phyloP scores from a whole-genome alignment of 2,888 invertebrate species.

The Thecophora atra region DNA sequence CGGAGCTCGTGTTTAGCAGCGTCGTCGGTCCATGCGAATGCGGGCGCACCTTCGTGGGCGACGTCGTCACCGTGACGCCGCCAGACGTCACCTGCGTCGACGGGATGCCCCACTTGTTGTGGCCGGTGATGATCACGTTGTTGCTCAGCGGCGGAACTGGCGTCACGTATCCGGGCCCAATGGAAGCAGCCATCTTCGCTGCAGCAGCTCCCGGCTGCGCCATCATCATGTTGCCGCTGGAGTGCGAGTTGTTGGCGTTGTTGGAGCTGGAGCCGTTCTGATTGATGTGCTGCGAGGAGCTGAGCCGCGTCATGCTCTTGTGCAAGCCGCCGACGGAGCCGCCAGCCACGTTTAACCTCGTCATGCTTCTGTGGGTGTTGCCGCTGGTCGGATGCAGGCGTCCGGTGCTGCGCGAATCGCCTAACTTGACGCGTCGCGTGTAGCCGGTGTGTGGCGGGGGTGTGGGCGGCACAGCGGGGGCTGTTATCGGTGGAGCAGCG shows the following conservation, averaged over 20 bases:
- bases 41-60: slow-evolving; percentile 68
- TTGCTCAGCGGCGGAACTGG: slow-evolving; percentile 66
- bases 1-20: slow-evolving; percentile 62
- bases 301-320: slow-evolving; percentile 83
- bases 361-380: slow-evolving; percentile 81
- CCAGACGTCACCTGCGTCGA: slow-evolving; percentile 66
- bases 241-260: slow-evolving; percentile 50
- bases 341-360: slow-evolving; percentile 77
- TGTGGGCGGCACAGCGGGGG: slow-evolving; percentile 51
- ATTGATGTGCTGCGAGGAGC: slow-evolving; percentile 81
- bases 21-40: slow-evolving; percentile 69
- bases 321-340: slow-evolving; percentile 82
- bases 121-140: slow-evolving; percentile 68
- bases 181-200: slow-evolving; percentile 48
- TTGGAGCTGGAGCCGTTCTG: slow-evolving; percentile 63
- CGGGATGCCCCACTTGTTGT: slow-evolving; percentile 68
- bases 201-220: slow-evolving; percentile 55
- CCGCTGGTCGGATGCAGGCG: slow-evolving; percentile 76
- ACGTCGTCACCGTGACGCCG: slow-evolving; percentile 74
- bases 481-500: neutral
- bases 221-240: slow-evolving; percentile 59
- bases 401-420: slow-evolving; percentile 80
- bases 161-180: slow-evolving; percentile 60
- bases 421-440: slow-evolving; percentile 73
- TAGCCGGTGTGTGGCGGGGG: slow-evolving; percentile 67